Base-by-base conservation (phyloP, 2,888 invertebrate genomes). In the Petrolisthes cinctipes region DNA sequence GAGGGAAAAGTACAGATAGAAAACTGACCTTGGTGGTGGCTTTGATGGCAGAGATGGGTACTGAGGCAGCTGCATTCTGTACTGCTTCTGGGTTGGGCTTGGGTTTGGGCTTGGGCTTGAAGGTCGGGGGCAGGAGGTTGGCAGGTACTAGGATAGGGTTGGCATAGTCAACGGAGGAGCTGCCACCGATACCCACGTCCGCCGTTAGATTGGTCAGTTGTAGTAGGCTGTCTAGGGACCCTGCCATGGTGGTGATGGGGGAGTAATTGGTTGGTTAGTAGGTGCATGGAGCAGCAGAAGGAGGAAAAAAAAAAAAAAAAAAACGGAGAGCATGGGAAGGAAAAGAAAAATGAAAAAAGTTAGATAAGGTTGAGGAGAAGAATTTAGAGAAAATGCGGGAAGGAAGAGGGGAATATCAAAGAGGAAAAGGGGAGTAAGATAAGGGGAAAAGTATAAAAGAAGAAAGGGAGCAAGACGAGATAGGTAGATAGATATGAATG, bases 121-220 rank as follows among this genome's bases (percentile, higher is more conserved):
- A 57, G n/a, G 73, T 61, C 66, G 17, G 61, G 37, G 7, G 86
- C 75, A 17, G 78, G 54, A n/a, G 23, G 75, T 53, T 76, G 73
- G 14, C 51, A 0, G 71, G 85, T 9, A 87, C 80, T 11, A 80
- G 73, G 61, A 87, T 87, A 51, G 87, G 87, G 73, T 87, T 84
- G 80, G 37, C 71, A 61, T 84, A 84, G 83, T 87, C 87, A 0
- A 87, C 73, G 84, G 71, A 87, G 53, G 86, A 61, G 1, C 66
- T 61, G 2, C 75, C 68, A 4, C 61, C 56, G 66, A 53, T 61
- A 51, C 73, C 75, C 9, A 20, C 20, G n/a, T 11, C 75, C 17
- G 81, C 57, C 11, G 86, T 51, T 9, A 85, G 82, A 66, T 86
- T 86, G 82, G 82, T 61, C 20, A 82, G 76, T 5, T 82, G 82